Conservation (phyloP, 2,113 vertebrate genomes). For the Odocoileus virginianus region DNA sequence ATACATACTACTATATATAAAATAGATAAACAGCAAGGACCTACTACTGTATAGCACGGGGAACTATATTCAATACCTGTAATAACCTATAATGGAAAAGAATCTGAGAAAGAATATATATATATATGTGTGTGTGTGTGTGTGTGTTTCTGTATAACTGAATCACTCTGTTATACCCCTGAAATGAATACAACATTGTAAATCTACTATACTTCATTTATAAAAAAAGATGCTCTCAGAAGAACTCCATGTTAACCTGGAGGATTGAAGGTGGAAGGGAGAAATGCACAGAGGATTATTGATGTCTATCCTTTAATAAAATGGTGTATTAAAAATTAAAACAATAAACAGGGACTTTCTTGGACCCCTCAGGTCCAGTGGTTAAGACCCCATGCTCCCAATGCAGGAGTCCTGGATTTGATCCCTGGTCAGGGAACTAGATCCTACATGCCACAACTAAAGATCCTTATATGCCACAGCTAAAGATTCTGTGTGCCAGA, state of each 20-base stretch:
- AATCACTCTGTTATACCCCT: not conserved
- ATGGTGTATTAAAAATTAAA: slow-evolving; percentile 10
- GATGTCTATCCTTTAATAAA: not conserved
- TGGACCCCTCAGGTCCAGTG: not conserved
- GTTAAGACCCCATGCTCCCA: not conserved
- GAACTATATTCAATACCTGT: not conserved
- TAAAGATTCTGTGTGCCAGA: not conserved
- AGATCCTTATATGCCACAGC: not conserved
- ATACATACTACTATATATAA: not conserved
- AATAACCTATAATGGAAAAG: not conserved
- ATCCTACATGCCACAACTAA: not conserved
- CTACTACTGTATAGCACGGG: not conserved
- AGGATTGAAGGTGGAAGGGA: not conserved
- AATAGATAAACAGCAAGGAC: not conserved
- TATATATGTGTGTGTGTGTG: not conserved
- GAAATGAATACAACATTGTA: not conserved
- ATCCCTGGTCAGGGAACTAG: not conserved
- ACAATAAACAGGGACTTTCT: not conserved
- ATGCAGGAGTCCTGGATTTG: not conserved
- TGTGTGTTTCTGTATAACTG: not conserved
- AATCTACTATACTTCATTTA: not conserved
- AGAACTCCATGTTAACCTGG: not conserved
- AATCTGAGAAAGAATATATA: not conserved
- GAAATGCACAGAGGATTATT: not conserved
- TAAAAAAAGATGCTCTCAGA: not conserved